Conservation (phyloP, 1,140 invertebrate species). For the Marisa cornuarietis region DNA sequence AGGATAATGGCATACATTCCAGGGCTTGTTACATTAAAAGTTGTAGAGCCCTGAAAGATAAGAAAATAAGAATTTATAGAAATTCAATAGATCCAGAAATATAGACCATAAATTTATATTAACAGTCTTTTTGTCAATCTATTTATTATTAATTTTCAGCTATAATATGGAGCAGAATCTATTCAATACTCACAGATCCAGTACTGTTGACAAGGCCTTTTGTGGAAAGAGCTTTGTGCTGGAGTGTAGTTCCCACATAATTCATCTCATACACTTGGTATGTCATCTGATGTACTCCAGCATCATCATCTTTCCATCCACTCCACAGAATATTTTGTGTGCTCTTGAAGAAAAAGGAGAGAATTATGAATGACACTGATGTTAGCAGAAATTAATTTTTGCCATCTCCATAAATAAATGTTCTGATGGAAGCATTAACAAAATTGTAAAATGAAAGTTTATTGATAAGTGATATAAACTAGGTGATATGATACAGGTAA, state of each 20-base stretch:
- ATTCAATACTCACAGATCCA: background rate
- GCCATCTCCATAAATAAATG: background rate
- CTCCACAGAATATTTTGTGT: conserved; percentile 28
- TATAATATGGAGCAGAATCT: background rate
- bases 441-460: background rate
- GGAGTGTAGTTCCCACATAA: background rate
- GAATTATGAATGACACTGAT: background rate
- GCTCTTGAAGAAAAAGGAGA: conserved; percentile 15
- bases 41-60: conserved; percentile 21
- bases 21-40: conserved; percentile 17
- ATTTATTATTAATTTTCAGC: background rate
- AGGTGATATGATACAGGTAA: no score
- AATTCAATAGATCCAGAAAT: background rate
- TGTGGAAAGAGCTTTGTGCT: background rate
- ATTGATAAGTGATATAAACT: background rate
- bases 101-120: background rate
- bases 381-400: no score
- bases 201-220: background rate
- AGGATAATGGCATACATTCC: conserved; percentile 35
- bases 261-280: conserved; percentile 27
- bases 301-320: conserved; percentile 38
- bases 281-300: conserved; percentile 23
- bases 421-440: background rate
- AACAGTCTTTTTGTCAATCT: background rate
- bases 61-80: background rate